Conservation (phyloP, 2,888 invertebrate species). For the Cephus rjabovi region DNA sequence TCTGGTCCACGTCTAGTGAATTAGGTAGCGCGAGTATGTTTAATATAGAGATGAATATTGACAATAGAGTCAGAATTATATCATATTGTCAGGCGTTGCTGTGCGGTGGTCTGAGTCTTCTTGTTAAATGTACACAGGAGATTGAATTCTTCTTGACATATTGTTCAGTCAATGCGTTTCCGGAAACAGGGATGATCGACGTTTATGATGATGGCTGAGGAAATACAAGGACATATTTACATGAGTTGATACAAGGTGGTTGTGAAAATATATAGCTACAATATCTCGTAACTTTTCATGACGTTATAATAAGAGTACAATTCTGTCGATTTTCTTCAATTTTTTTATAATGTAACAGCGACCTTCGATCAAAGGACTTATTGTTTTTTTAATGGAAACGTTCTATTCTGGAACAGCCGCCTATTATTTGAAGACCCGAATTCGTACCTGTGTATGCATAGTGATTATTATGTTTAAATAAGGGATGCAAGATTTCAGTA, state of each 20-base stretch:
- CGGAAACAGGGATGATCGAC: neutral
- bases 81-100: neutral
- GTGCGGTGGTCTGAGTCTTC: neutral
- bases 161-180: neutral
- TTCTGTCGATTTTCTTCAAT: neutral
- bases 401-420: neutral
- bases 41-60: neutral
- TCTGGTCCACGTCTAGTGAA: neutral
- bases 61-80: neutral
- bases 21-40: neutral
- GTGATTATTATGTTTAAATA: neutral
- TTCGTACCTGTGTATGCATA: neutral
- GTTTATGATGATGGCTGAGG: neutral
- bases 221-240: neutral
- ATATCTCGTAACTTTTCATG: neutral
- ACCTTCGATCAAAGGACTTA: neutral
- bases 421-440: neutral
- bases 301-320: neutral
- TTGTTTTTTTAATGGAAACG: neutral
- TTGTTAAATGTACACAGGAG: neutral
- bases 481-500: neutral
- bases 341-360: neutral
- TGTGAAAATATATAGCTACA: neutral
- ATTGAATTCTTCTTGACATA: neutral
- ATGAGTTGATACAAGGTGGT: neutral